Evolutionary conservation across 1,140 invertebrate species (phyloP).

Genomic region (Drosophila athabasca): DNA sequence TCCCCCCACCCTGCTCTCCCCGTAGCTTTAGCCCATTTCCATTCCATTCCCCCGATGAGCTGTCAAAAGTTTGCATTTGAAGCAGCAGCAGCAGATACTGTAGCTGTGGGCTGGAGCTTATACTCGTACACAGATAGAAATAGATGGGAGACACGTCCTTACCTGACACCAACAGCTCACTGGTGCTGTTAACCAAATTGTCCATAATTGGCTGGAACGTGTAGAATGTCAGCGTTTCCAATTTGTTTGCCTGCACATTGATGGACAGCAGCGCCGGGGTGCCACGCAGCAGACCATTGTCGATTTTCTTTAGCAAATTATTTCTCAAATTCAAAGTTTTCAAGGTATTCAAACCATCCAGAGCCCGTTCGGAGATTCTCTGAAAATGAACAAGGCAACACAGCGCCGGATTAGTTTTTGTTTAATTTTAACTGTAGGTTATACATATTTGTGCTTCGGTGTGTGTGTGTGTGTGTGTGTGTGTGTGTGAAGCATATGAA

Average conservation of each 20-base stretch:
- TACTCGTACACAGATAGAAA: no score
- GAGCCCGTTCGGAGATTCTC: conserved; percentile 88
- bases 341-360: conserved; percentile 88
- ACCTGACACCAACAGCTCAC: conserved; percentile 90
- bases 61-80: conserved; percentile 34
- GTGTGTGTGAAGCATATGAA: conserved; percentile 24
- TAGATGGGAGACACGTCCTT: conserved; percentile 82
- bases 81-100: no score
- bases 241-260: conserved; percentile 89
- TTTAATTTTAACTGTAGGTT: conserved; percentile 26
- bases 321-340: conserved; percentile 88
- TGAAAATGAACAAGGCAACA: conserved; percentile 49
- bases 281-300: conserved; percentile 87
- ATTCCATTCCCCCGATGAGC: conserved; percentile 12
- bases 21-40: no score
- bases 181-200: conserved; percentile 89
- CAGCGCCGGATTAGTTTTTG: conserved; percentile 9
- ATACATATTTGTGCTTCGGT: not conserved
- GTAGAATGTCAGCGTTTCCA: conserved; percentile 89
- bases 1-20: no score
- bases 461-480: conserved; percentile 1
- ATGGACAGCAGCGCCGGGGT: conserved; percentile 87
- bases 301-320: conserved; percentile 88
- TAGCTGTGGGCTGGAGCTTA: no score
- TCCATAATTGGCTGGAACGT: conserved; percentile 89